Base-by-base conservation (phyloP, 2,888 invertebrate species). In the Drosophila sordidula region DNA sequence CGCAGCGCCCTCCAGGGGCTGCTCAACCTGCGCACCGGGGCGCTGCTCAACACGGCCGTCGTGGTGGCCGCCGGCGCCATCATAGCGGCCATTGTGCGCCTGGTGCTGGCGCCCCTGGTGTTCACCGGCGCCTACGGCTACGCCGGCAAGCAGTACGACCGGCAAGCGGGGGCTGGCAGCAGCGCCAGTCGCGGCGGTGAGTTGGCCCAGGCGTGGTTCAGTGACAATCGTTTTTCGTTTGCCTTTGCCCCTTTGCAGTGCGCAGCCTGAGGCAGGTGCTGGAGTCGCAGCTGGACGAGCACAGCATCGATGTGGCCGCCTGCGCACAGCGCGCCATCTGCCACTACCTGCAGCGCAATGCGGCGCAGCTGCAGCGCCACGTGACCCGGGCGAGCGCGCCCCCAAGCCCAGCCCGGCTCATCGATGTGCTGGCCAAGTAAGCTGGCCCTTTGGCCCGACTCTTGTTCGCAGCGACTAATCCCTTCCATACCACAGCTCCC, bases 281-380 rank as follows among this genome's bases (percentile, higher is more conserved):
- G 32, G 95, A 95, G 70, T 92, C 93, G 44, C 92, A 93, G 11
- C 87, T 95, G 46, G 92, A 93, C 0, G 93, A 93, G 63, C 93
- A 94, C 69, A 93, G 95, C 46, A 93, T 95, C 18, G 94, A 95
- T 83, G 92, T 95, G 3, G 93, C 94, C 0, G 93, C 93, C 0
- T 95, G 95, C 78, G 92, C 94, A 73, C 95, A 95, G 89, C 93
- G 94, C 57, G 93, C 93, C 4, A 92, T 95, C 32, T 95, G 95
- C 72, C 92, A 92, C 72, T 91, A 92, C 56, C 91, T 94, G 12
- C 92, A 93, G 57, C 91, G 89, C 0, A 92, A 93, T 11, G 89
- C 92, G 1, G 85, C 65, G 44, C 54, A 69, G 25, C 4, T 54
- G 42, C 73, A 68, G 5, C 63, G 29, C 0, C 32, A 32, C 0